Percentiles rank a stretch among this genome's conserved stretches.
These are phyloP conservation scores for Montipora capitata DNA, from an alignment of 92 coral and sea anemone genomes.

Conservation along the genomic window DNA sequence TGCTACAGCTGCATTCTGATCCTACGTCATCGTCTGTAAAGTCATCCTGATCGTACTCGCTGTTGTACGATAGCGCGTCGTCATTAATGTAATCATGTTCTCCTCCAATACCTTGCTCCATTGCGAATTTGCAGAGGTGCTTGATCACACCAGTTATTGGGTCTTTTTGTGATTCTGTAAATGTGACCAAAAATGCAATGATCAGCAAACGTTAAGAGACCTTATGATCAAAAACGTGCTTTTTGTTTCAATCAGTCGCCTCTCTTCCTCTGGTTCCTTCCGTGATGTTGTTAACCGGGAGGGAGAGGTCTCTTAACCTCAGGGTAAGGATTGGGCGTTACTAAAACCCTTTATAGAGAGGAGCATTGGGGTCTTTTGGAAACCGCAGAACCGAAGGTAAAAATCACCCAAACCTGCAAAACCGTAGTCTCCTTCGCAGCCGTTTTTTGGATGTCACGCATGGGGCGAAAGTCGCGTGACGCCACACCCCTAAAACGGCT, in stretches of 20 bases:
- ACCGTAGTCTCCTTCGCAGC: too few species aligned
- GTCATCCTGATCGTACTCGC: slow-evolving; percentile 52
- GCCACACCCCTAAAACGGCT: too few species aligned
- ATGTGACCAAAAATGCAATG: not conserved
- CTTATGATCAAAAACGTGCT: too few species aligned
- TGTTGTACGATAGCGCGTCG: not conserved
- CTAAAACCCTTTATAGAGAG: too few species aligned
- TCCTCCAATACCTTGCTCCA: slow-evolving; percentile 11
- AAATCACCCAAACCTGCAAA: not conserved
- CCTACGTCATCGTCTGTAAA: slow-evolving; percentile 47
- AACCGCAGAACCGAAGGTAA: too few species aligned
- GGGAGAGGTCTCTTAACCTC: too few species aligned
- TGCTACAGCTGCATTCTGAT: slow-evolving; percentile 83
- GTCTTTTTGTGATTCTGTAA: slow-evolving; percentile 25
- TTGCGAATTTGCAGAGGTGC: not conserved
- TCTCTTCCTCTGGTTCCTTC: too few species aligned
- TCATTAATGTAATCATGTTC: slow-evolving; percentile 24
- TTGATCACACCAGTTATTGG: not conserved
- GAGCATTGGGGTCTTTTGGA: too few species aligned
- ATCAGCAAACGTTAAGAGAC: too few species aligned
- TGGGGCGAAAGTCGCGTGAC: too few species aligned
- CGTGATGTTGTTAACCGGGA: too few species aligned
- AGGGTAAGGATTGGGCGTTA: not conserved
- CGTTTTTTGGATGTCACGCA: too few species aligned
- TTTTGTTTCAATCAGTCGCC: not conserved